Base-by-base conservation (phyloP, 2,888 invertebrate genomes). In the Cryptophagus acutangulus region DNA sequence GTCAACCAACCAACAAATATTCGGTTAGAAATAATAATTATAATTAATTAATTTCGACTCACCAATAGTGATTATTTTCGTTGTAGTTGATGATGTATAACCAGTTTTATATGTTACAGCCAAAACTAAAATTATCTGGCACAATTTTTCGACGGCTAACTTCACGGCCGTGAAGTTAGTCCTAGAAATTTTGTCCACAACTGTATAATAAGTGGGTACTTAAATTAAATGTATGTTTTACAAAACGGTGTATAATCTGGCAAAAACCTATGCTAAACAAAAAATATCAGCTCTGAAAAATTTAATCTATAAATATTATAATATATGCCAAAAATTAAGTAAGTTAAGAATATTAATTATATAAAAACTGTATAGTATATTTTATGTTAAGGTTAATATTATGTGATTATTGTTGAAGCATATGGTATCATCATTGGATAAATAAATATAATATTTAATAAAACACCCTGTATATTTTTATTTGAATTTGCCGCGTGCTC, bases 361-460 rank as follows among this genome's bases (percentile, higher is more conserved):
- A 46, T 40, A 36, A 43, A 42, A 48, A 42, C 43, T 51, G 49
- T 51, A 55, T 53, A 54, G 52, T 56, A 45, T 54, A 56, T 52
- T 53, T 54, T 54, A 54, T 43, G 54, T 54, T 56, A 46, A 52
- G 40, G 35, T 45, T 44, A 51, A 48, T 44, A 49, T 46, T 49
- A 45, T 53, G 52, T 52, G 51, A 53, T 52, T 53, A 51, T 49
- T 54, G 52, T 55, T 54, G 51, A 50, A 51, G 53, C 47, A 48
- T 49, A 52, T 52, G 54, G 51, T 51, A 55, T 51, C 47, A 51
- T 45, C 46, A 48, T 56, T 56, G 50, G 49, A 54, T 51, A 54
- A 52, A 55, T 45, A 46, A 41, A n/a, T 40, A 48, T n/a, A n/a
- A n/a, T n/a, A 51, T 47, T 54, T 45, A 54, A 51, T 52, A 48